Conservation (phyloP, 2,888 invertebrate genomes). For the Nysson spinosus region DNA sequence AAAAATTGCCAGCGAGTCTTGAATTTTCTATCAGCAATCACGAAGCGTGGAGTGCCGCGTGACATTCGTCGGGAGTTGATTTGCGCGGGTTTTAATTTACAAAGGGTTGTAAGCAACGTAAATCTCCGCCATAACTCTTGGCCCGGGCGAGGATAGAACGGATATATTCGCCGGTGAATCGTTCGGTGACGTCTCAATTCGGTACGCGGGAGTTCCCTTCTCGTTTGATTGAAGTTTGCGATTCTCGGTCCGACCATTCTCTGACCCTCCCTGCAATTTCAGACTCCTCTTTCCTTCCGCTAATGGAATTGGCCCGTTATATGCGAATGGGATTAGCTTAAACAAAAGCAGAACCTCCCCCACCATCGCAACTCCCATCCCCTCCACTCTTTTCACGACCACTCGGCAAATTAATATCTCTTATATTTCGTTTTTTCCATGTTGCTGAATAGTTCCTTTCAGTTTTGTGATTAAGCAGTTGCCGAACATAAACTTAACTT, state of each 20-base stretch:
- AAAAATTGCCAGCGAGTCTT: not conserved
- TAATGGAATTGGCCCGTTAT: conserved; percentile 71
- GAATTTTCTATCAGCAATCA: conserved; percentile 21
- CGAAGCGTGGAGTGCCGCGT: not conserved
- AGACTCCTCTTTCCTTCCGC: conserved; percentile 46
- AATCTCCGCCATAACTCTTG: not conserved
- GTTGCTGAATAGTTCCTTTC: no score
- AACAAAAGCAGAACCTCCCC: conserved; percentile 68
- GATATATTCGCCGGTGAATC: conserved; percentile 16
- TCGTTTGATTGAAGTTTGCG: conserved; percentile 14
- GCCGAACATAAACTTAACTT: no score
- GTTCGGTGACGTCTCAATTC: conserved; percentile 45
- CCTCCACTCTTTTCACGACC: conserved; percentile 4
- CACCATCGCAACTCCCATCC: conserved; percentile 35
- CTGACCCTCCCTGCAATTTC: conserved; percentile 16
- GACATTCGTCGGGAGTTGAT: conserved; percentile 12
- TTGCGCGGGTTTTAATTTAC: conserved; percentile 25
- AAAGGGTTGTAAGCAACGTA: conserved; percentile 21
- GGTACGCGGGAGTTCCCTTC: conserved; percentile 2
- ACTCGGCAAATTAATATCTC: conserved; percentile 4
- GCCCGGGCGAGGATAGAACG: not conserved
- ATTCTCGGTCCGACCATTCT: conserved; percentile 27
- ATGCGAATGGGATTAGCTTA: conserved; percentile 59
- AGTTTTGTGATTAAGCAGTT: no score
- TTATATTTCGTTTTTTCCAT: no score